Base-by-base conservation (phyloP, 2,888 invertebrate genomes). In the Callyntrura guangdongensis region DNA sequence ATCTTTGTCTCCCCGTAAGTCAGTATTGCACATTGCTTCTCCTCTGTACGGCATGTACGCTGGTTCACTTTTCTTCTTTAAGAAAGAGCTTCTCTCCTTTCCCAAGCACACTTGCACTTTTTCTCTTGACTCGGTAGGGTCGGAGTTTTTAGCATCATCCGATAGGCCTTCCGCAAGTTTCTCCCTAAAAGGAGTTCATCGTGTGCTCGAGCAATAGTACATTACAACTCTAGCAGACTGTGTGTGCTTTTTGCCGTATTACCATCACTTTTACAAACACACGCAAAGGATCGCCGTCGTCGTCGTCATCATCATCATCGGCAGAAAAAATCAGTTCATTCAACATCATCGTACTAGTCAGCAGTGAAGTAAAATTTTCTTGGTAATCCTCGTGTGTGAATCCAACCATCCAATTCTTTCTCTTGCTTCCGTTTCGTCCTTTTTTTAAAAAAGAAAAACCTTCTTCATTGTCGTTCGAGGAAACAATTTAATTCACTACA, bases 41-140 rank as follows among this genome's bases (percentile, higher is more conserved):
- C 36, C 36, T 36, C 36, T 36, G 36, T 36, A 36, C 36, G 2
- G 3, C 36, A 6, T 36, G 3, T 36, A 36, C 36, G 36, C 36
- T 36, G 36, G 11, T 25, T 45, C 22, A 1, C n/a, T 47, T 74
- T n/a, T 64, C 84, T 61, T 82, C 67, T 3, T 74, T 6, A 47
- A 74, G 27, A 47, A 69, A 84, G 79, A 77, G 53, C 64, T 84
- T 85, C 36, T 59, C 59, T 85, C 79, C 69, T 49, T 59, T 20
- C 79, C 61, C 89, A 89, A 36, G 36, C 36, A 36, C 36, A 36
- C 89, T 89, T 89, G 67, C 89, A 89, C 85, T 89, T 85, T 67
- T 85, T 67, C 67, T 89, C 89, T 89, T 74, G 89, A 84, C 89
- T 89, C 59, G 89, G 53, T 89, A 84, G 89, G 88, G 84, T 89